Evolutionary conservation across 2,113 vertebrate species (phyloP).

Genomic region (Beaufortia kweichowensis): DNA sequence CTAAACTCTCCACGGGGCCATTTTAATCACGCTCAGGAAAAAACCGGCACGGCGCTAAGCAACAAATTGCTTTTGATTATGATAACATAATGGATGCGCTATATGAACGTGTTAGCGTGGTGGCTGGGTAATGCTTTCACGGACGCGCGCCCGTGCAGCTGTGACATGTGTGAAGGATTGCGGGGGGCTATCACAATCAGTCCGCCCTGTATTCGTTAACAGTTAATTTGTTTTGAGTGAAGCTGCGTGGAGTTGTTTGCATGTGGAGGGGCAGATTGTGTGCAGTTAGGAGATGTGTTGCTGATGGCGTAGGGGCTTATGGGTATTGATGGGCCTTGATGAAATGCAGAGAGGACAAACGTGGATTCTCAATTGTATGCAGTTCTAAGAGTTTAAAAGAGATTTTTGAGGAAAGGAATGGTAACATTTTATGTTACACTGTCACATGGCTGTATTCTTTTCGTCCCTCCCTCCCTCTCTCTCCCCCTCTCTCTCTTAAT

Average conservation of each 20-base stretch:
- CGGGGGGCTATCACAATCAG: conserved; percentile 22
- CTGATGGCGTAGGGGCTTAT: conserved; percentile 7
- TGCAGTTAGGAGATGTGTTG: conserved; percentile 26
- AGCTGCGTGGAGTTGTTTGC: conserved; percentile 34
- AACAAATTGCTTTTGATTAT: conserved; percentile 49
- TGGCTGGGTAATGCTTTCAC: conserved; percentile 17
- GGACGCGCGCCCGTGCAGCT: conserved; percentile 8
- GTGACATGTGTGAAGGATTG: not conserved
- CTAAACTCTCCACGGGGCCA: conserved; percentile 16
- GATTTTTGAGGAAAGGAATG: too few species aligned
- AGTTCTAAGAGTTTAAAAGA: not conserved
- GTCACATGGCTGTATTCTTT: not conserved
- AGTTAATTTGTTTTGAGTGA: conserved; percentile 45
- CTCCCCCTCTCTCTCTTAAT: not conserved
- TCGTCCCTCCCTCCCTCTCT: not conserved
- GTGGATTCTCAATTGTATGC: not conserved
- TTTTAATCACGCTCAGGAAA: conserved; percentile 35
- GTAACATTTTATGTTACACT: not conserved
- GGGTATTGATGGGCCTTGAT: not conserved
- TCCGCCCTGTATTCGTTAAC: conserved; percentile 3
- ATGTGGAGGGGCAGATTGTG: conserved; percentile 22
- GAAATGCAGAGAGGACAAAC: not conserved
- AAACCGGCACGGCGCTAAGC: conserved; percentile 15
- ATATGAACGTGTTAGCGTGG: conserved; percentile 40
- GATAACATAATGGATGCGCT: conserved; percentile 48